Evolutionary conservation across 1,140 invertebrate genomes (phyloP).

Genomic region (Formica exsecta): DNA sequence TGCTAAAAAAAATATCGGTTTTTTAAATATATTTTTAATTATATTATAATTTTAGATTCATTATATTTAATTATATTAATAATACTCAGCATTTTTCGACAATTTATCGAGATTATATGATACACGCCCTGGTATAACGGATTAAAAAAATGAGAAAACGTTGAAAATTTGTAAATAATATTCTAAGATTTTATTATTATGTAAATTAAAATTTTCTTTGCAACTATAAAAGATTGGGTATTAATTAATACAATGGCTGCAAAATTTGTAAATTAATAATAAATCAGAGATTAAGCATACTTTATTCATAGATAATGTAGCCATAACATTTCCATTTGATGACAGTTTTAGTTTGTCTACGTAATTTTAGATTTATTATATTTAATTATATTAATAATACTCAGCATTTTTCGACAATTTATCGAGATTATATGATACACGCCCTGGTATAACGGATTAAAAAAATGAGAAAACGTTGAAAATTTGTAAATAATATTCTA

Average conservation of each 20-base stretch:
- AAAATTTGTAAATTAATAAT: neutral
- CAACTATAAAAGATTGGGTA: neutral
- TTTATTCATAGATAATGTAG: neutral
- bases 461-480: no score
- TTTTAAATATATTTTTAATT: neutral
- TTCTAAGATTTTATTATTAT: neutral
- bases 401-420: no score
- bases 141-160: neutral
- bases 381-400: no score
- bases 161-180: neutral
- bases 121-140: no score
- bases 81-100: neutral
- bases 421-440: no score
- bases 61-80: neutral
- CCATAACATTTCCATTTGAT: slow-evolving; percentile 1
- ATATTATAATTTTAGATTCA: neutral
- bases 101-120: neutral
- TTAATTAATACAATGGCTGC: neutral
- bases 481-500: no score
- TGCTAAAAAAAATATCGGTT: neutral
- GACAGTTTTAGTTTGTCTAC: neutral
- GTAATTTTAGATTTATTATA: no score
- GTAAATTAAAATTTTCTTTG: neutral
- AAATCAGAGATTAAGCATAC: neutral
- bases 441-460: no score